Conservation (phyloP, 2,797 vertebrate genomes). For the Lepus oiostolus region DNA sequence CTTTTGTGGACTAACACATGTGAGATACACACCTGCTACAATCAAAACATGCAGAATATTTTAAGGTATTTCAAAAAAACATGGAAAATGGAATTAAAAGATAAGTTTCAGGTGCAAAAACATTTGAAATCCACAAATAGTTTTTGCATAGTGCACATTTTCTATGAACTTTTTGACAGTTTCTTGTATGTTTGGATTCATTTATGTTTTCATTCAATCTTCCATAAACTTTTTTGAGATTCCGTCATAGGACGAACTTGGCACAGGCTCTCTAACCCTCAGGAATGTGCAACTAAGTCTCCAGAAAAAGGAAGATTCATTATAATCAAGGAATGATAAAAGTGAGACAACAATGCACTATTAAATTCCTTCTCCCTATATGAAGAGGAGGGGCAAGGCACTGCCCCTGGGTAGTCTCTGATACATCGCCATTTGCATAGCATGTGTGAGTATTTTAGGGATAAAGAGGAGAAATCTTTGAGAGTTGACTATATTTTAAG, state of each 20-base stretch:
- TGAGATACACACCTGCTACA: background rate
- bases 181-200: too few species aligned
- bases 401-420: background rate
- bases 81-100: too few species aligned
- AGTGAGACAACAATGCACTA: background rate
- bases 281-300: background rate
- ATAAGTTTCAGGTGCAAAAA: too few species aligned
- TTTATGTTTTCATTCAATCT: too few species aligned
- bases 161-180: too few species aligned
- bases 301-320: background rate
- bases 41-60: background rate
- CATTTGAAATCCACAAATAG: too few species aligned
- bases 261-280: background rate
- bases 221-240: too few species aligned
- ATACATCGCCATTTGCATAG: background rate
- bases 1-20: background rate
- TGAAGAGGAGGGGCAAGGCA: background rate
- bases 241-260: background rate
- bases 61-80: too few species aligned
- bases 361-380: background rate
- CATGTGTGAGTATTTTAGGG: background rate
- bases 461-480: background rate
- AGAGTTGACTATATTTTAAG: slow-evolving; percentile 16
- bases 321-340: background rate
- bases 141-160: too few species aligned